Percentiles rank a stretch among this genome's conserved stretches.
Evolutionary conservation across 2,888 invertebrate species (phyloP).

Genomic region (Trachelus tabidus): DNA sequence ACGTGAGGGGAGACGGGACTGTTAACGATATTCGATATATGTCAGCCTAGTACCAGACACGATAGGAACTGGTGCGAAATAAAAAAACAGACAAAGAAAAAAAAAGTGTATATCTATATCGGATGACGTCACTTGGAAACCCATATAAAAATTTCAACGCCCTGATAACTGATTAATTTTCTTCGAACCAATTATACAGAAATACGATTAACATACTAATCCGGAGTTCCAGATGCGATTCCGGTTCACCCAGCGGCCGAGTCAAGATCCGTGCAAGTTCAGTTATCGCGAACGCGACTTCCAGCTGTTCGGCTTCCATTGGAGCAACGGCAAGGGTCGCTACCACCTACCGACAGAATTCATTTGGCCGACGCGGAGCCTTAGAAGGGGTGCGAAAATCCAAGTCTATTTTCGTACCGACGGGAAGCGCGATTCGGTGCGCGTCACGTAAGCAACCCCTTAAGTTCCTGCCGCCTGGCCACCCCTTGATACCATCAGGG

Average conservation of each 20-base stretch:
- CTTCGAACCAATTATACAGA: not conserved
- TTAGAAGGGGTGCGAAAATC: not conserved
- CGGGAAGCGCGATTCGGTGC: not conserved
- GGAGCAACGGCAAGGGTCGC: not conserved
- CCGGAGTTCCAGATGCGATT: not conserved
- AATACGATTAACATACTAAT: not conserved
- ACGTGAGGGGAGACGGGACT: not conserved
- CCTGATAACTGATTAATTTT: not conserved
- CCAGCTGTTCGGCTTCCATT: not conserved
- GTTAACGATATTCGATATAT: not conserved
- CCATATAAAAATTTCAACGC: slow-evolving; percentile 15
- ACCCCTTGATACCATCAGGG: not conserved
- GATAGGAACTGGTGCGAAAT: not conserved
- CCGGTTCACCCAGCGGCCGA: not conserved
- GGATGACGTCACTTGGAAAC: slow-evolving; percentile 5
- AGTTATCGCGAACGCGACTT: not conserved
- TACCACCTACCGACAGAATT: not conserved
- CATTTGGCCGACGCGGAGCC: not conserved
- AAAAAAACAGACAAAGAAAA: not conserved
- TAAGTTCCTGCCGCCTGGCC: not conserved
- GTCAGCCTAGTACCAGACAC: not conserved
- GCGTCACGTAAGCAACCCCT: not conserved
- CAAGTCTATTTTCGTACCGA: not conserved
- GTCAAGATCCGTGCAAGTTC: not conserved
- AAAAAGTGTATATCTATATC: too few species aligned